Base-by-base conservation (phyloP, 30 jellyfish, hydroid and myxozoan species). In the Aurelia coerulea region DNA sequence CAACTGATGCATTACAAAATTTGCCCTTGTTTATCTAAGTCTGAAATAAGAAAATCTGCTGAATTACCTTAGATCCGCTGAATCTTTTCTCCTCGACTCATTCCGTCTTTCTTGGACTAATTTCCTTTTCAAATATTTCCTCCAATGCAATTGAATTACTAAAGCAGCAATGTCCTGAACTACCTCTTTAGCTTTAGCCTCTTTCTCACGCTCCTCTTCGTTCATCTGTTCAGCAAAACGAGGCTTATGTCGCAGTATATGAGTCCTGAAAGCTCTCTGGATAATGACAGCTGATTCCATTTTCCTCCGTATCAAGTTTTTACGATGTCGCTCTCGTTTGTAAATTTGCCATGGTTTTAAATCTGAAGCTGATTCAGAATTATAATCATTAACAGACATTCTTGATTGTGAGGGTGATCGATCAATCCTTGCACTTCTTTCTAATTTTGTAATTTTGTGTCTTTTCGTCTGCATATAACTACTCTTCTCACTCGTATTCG, bases 91-190 rank as follows among this genome's bases (percentile, higher is more conserved):
- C 18, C 42, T 63, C 37, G 37, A 37, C 31, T 76, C 89, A 14
- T 1, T 56, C 18, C 34, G 52, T 52, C 74, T 76, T 39, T 74
- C 85, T 76, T 76, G 69, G 54, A 86, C 64, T 42, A 95, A 80
- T 52, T 85, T 79, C 68, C 62, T 68, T 76, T 86, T 95, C 78
- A 95, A 59, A 79, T 84, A 95, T 35, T 86, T 79, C 56, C 99
- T 80, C 99, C 99, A 95, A 39, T 90, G 95, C 56, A 95, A 80
- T 66, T 95, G 99, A 52, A 95, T 95, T 11, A 86, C 87, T 29
- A 95, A 74, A 7, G 99, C 99, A 10, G 99, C 99, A 65, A 95
- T 91, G 19, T 95, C 95, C 35, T 66, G 70, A 51, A 68, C 33
- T 33, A 35, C 76, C 41, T 80, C 79, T 17, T 63, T 72, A 9